Conservation (phyloP, 2,888 invertebrate species). For the Drosophila phalerata region DNA sequence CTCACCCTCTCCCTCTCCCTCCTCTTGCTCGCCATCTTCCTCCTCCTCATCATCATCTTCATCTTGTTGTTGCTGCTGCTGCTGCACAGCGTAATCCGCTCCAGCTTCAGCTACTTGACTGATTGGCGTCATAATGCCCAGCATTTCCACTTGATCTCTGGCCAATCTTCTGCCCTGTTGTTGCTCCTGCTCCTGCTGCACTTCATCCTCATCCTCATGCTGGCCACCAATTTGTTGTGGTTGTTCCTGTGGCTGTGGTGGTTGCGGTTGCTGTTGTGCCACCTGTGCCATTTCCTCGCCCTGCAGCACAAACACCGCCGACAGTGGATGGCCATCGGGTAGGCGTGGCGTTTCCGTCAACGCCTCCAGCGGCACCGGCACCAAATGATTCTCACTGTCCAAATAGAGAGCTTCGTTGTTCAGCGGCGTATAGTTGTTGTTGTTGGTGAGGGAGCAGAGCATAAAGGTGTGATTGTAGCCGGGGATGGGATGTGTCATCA, state of each 20-base stretch:
- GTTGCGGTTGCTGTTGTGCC: slow-evolving; percentile 6
- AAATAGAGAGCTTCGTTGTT: slow-evolving; percentile 87
- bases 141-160: slow-evolving; percentile 30
- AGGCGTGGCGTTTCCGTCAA: slow-evolving; percentile 65
- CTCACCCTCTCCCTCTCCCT: slow-evolving; percentile 1
- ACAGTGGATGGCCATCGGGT: slow-evolving; percentile 64
- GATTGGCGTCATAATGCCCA: slow-evolving; percentile 53
- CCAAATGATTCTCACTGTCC: slow-evolving; percentile 80
- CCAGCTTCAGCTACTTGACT: slow-evolving; percentile 47
- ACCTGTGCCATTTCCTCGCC: slow-evolving; percentile 55
- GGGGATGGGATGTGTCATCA: slow-evolving; percentile 91
- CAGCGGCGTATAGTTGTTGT: slow-evolving; percentile 90
- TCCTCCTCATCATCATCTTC: slow-evolving; percentile 1
- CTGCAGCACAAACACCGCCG: slow-evolving; percentile 61
- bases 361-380: slow-evolving; percentile 79
- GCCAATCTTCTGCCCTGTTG: not conserved
- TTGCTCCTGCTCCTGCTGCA: not conserved
- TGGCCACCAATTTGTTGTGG: too few relatives aligned
- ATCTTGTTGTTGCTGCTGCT: slow-evolving; percentile 11
- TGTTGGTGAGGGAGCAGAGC: slow-evolving; percentile 87
- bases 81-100: not conserved
- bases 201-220: not conserved
- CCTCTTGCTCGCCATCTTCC: not conserved
- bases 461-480: slow-evolving; percentile 91
- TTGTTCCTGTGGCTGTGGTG: not conserved